A percentile compares a stretch with the other conserved stretches of the same genome.
These are phyloP conservation scores for Drosophila mimica DNA, from an alignment of 2,888 invertebrate species.

Conservation along the genomic window DNA sequence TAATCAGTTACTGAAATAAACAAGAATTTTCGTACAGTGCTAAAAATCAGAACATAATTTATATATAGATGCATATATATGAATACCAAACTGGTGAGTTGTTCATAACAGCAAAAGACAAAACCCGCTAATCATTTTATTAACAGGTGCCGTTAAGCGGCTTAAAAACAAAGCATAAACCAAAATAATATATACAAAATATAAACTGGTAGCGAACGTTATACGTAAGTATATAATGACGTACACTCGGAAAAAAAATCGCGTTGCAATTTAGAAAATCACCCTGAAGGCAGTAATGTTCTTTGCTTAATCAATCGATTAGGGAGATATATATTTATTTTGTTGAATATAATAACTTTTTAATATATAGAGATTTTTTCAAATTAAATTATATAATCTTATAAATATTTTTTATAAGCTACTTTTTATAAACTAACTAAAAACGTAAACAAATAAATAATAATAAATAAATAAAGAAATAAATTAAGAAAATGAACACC, in stretches of 20 bases:
- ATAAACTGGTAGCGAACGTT: slow-evolving; percentile 25
- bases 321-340: too few relatives aligned
- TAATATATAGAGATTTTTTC: too few relatives aligned
- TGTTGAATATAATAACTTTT: too few relatives aligned
- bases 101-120: background rate
- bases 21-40: background rate
- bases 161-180: slow-evolving; percentile 51
- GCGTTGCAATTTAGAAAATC: rapidly evolving
- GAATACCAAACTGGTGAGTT: background rate
- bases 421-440: too few relatives aligned
- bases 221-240: slow-evolving; percentile 2
- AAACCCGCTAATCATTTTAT: slow-evolving; percentile 63
- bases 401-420: too few relatives aligned
- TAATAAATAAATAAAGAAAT: too few relatives aligned
- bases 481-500: too few relatives aligned
- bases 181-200: slow-evolving; percentile 30
- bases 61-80: background rate
- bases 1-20: background rate
- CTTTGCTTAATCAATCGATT: too few relatives aligned
- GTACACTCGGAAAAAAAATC: background rate
- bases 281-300: background rate
- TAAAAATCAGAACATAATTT: background rate
- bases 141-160: slow-evolving; percentile 76
- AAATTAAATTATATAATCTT: too few relatives aligned
- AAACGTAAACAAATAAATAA: too few relatives aligned